Evolutionary conservation across 2,113 vertebrate genomes (phyloP).

Genomic region (Nettapus auritus): DNA sequence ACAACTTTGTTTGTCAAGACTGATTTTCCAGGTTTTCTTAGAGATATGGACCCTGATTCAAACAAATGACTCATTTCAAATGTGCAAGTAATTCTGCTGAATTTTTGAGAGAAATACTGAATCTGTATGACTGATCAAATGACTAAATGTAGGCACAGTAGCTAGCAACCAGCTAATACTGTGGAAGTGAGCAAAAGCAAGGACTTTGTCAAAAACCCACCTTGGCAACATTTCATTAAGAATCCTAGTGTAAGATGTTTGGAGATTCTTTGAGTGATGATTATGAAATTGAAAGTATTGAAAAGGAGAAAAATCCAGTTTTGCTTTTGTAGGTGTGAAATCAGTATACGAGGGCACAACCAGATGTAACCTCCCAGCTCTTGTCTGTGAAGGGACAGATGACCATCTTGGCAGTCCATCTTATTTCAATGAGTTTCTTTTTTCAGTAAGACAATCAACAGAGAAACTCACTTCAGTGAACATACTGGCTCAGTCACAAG

Average conservation of each 20-base stretch:
- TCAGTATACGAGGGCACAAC: not conserved
- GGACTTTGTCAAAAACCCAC: not conserved
- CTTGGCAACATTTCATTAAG: conserved; percentile 30
- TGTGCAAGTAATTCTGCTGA: conserved; percentile 7
- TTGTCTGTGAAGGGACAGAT: not conserved
- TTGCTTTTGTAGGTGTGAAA: not conserved
- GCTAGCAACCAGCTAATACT: not conserved
- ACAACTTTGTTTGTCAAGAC: conserved; percentile 2
- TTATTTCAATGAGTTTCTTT: not conserved
- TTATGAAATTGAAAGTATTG: not conserved
- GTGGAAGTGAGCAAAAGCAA: not conserved
- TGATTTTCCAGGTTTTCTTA: not conserved
- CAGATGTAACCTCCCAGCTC: not conserved
- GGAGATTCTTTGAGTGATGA: not conserved
- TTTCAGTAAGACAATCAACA: not conserved
- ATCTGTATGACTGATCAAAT: conserved; percentile 24
- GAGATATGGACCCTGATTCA: conserved; percentile 10
- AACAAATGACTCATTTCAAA: conserved; percentile 42
- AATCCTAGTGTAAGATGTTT: not conserved
- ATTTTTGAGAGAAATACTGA: conserved; percentile 35
- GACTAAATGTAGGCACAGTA: conserved; percentile 16
- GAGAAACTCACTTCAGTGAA: not conserved
- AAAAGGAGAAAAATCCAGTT: not conserved
- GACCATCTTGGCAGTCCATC: not conserved
- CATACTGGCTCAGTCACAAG: not conserved